Conservation (phyloP, 37 sponge, comb jelly and placozoan species). For the Dysidea cf. avara region DNA sequence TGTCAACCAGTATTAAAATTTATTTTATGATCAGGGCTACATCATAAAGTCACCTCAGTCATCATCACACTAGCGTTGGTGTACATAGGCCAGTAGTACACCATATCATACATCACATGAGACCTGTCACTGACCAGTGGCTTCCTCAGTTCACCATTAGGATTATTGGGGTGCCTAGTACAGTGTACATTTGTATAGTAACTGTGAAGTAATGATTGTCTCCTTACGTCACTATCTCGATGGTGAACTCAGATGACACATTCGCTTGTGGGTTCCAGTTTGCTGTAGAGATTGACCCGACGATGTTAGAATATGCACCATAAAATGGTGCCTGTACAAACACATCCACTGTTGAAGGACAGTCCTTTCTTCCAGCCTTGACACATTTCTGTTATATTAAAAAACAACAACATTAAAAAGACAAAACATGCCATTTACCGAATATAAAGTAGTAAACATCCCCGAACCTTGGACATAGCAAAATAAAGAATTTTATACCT, state of each 20-base stretch:
- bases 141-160: not conserved
- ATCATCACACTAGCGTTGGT: not conserved
- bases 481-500: no score
- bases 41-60: no score
- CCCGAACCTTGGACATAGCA: no score
- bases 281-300: not conserved
- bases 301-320: not conserved
- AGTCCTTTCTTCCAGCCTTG: not conserved
- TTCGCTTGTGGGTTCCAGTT: slow-evolving; percentile 17
- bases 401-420: no score
- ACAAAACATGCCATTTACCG: no score
- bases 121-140: slow-evolving; percentile 13
- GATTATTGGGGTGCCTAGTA: slow-evolving; percentile 21
- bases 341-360: slow-evolving; percentile 20
- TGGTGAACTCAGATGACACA: slow-evolving; percentile 18
- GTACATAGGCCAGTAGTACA: slow-evolving; percentile 38
- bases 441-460: no score
- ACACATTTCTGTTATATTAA: not conserved
- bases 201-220: no score
- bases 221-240: slow-evolving; percentile 30
- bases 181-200: no score
- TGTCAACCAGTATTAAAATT: no score
- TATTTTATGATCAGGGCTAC: no score
- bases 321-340: slow-evolving; percentile 19
- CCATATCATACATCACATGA: slow-evolving; percentile 17